Conservation (phyloP, 2,797 vertebrate species). For the Apogon talboti region DNA sequence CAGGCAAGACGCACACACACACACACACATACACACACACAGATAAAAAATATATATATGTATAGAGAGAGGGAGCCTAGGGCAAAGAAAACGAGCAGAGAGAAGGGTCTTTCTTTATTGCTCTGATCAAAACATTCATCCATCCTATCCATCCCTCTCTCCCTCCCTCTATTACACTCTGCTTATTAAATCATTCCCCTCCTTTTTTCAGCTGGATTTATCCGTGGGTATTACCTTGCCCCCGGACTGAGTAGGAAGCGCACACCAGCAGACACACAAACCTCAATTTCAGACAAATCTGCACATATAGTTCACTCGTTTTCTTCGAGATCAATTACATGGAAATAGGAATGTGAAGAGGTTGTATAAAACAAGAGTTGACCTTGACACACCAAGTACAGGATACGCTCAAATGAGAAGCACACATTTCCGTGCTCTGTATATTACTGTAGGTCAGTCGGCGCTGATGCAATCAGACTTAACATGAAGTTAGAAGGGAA, state of each 20-base stretch:
- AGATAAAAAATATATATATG: not conserved
- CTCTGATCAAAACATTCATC: conserved; percentile 81
- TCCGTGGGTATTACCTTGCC: conserved; percentile 63
- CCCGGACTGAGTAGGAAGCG: conserved; percentile 28
- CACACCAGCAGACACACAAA: conserved; percentile 25
- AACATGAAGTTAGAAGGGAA: conserved; percentile 23
- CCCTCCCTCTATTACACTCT: conserved; percentile 66
- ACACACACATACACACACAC: conserved; percentile 22
- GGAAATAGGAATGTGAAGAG: conserved; percentile 34
- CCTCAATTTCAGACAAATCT: conserved; percentile 44
- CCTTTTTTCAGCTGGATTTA: conserved; percentile 67
- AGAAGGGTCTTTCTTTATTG: conserved; percentile 73
- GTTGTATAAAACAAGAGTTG: conserved; percentile 40
- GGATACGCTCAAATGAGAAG: conserved; percentile 16
- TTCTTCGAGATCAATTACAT: conserved; percentile 52
- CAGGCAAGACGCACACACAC: conserved; percentile 30
- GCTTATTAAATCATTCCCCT: conserved; percentile 77
- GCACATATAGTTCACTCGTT: conserved; percentile 14
- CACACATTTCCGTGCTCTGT: conserved; percentile 2
- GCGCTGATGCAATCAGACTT: conserved; percentile 47
- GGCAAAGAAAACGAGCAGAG: conserved; percentile 60
- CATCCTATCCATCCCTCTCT: conserved; percentile 59
- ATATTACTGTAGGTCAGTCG: conserved; percentile 13
- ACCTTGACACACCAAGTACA: conserved; percentile 40
- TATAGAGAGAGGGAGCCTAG: conserved; percentile 51